Percentiles rank a stretch among this genome's conserved stretches.
Conservation (phyloP, 53 echinoderm and acorn worm genomes). For the Luidia sarsii region DNA sequence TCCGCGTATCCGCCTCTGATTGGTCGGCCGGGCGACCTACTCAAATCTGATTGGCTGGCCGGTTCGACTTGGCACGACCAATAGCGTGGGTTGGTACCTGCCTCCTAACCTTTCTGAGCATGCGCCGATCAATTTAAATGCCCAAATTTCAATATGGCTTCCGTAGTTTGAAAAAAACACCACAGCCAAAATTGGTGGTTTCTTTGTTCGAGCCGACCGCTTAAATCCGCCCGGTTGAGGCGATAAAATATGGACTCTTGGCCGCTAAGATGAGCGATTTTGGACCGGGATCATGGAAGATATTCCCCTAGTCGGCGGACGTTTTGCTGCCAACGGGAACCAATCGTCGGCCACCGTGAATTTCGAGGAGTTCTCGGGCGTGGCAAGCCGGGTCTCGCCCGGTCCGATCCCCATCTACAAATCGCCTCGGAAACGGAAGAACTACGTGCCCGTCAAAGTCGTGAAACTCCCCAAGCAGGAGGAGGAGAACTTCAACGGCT, state of each 20-base stretch:
- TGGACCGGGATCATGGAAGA: slow-evolving; percentile 42
- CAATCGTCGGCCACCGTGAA: slow-evolving; percentile 19
- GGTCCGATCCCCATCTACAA: slow-evolving; percentile 41
- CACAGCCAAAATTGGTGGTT: slow-evolving; percentile 25
- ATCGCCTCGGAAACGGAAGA: slow-evolving; percentile 66
- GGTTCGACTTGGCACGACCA: slow-evolving; percentile 49
- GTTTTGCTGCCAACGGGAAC: slow-evolving; percentile 32
- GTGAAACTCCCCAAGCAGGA: slow-evolving; percentile 31
- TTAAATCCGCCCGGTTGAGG: not conserved
- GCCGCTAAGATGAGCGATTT: slow-evolving; percentile 35
- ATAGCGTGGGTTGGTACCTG: slow-evolving; percentile 38
- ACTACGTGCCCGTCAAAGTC: slow-evolving; percentile 66
- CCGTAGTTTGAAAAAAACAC: slow-evolving; percentile 51
- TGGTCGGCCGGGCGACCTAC: slow-evolving; percentile 25
- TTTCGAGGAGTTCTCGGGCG: slow-evolving; percentile 28
- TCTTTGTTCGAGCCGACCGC: slow-evolving; percentile 49
- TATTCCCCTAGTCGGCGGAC: slow-evolving; percentile 48
- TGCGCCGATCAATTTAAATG: slow-evolving; percentile 67
- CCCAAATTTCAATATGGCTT: slow-evolving; percentile 61
- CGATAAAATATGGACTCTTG: not conserved
- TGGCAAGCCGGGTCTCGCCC: slow-evolving; percentile 8
- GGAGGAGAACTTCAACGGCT: slow-evolving; percentile 39
- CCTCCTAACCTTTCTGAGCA: slow-evolving; percentile 47
- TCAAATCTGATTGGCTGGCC: slow-evolving; percentile 39
- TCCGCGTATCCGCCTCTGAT: slow-evolving; percentile 17